phyloP scores from a whole-genome alignment of 2,113 vertebrate genomes.

The Bubalus kerabau region DNA sequence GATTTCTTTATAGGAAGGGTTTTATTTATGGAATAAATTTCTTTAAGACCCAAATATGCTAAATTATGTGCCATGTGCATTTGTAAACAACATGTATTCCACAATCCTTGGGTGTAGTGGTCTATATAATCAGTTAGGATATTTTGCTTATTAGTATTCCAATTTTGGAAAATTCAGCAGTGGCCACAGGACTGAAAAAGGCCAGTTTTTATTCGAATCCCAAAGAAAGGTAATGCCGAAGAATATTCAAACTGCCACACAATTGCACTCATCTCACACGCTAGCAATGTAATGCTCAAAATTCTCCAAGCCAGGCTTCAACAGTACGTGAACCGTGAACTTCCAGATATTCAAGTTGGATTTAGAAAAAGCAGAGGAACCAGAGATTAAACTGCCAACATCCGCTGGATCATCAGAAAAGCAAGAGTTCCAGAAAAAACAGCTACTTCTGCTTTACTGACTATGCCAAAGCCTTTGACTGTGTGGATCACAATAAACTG shows the following conservation, averaged over 20 bases:
- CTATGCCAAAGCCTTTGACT: neutral
- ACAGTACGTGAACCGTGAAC: fast-evolving
- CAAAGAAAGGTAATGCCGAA: neutral
- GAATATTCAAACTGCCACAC: neutral
- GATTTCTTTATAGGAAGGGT: neutral
- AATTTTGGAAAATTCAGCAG: neutral
- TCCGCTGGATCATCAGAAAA: fast-evolving
- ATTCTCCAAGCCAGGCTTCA: neutral
- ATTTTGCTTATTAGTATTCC: neutral
- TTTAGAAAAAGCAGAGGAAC: neutral
- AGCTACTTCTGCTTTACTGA: neutral
- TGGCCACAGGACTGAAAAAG: neutral
- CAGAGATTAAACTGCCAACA: neutral
- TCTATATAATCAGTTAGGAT: neutral
- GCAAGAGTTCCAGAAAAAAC: neutral
- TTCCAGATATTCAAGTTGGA: neutral
- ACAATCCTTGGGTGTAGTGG: neutral
- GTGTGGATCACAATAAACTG: neutral
- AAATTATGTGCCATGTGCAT: neutral
- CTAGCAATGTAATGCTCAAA: neutral
- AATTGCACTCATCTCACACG: neutral
- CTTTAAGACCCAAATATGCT: neutral
- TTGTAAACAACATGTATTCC: neutral
- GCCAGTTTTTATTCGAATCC: neutral
- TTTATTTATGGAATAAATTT: neutral